These are phyloP conservation scores for Apamea anceps DNA, from an alignment of 2,888 invertebrate genomes.

Conservation along the genomic window DNA sequence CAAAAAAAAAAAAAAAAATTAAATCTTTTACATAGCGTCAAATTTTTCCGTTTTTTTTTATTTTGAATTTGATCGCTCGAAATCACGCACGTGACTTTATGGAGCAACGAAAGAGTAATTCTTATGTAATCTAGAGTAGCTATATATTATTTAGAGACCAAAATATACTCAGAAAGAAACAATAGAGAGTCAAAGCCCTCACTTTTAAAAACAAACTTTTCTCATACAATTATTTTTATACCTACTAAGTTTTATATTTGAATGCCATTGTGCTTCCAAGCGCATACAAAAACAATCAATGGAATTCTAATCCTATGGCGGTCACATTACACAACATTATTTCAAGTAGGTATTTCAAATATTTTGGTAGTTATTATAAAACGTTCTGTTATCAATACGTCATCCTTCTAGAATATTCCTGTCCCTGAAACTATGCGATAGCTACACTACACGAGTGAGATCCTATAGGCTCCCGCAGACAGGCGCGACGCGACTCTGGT, in stretches of 20 bases:
- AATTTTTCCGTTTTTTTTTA: not conserved
- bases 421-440: not conserved
- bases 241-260: conserved; percentile 22
- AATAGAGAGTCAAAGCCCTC: conserved; percentile 1
- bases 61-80: not conserved
- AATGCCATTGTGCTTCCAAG: conserved; percentile 30
- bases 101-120: not conserved
- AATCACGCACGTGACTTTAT: not conserved
- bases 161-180: conserved; percentile 7
- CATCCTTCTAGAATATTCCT: not conserved
- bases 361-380: not conserved
- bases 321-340: conserved; percentile 8
- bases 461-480: too few species aligned
- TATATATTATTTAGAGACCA: not conserved
- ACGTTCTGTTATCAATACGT: not conserved
- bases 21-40: too few species aligned
- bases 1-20: too few species aligned
- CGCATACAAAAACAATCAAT: conserved; percentile 30
- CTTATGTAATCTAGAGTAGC: not conserved
- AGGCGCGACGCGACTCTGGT: not conserved
- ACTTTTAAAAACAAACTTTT: conserved; percentile 20
- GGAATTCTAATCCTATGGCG: conserved; percentile 31
- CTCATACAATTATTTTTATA: not conserved
- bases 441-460: not conserved
- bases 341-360: conserved; percentile 15